Evolutionary conservation across 2,888 invertebrate genomes (phyloP).

Genomic region (Epistrophella euchroma): DNA sequence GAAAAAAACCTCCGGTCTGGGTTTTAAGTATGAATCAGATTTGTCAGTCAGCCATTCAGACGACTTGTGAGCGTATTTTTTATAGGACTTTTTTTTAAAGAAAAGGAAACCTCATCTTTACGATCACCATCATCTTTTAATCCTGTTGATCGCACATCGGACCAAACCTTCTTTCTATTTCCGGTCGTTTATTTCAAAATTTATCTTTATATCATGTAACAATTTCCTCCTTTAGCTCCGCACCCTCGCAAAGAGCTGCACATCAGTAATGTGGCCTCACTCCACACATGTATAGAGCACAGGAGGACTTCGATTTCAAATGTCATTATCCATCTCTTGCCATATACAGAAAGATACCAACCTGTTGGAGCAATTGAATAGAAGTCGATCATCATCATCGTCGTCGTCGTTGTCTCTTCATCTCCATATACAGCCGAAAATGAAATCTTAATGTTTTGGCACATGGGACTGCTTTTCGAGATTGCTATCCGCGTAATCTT

Average conservation of each 20-base stretch:
- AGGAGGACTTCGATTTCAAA: slow-evolving; percentile 28
- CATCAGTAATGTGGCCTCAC: slow-evolving; percentile 23
- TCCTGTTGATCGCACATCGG: slow-evolving; percentile 38
- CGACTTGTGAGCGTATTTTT: slow-evolving; percentile 21
- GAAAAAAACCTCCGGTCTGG: background rate
- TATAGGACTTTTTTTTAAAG: slow-evolving; percentile 15
- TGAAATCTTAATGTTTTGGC: slow-evolving; percentile 47
- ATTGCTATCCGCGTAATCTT: slow-evolving; percentile 50
- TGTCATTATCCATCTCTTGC: slow-evolving; percentile 31
- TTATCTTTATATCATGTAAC: slow-evolving; percentile 74
- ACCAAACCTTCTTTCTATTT: slow-evolving; percentile 73
- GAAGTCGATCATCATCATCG: slow-evolving; percentile 60
- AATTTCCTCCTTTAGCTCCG: slow-evolving; percentile 67
- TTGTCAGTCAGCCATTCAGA: slow-evolving; percentile 57
- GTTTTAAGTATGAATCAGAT: slow-evolving; percentile 44
- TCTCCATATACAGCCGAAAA: slow-evolving; percentile 51
- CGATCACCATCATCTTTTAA: slow-evolving; percentile 45
- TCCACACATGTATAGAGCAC: slow-evolving; percentile 22
- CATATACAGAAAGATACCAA: slow-evolving; percentile 14
- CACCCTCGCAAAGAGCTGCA: slow-evolving; percentile 37
- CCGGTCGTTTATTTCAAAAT: slow-evolving; percentile 74
- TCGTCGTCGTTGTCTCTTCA: slow-evolving; percentile 33
- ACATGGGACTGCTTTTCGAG: slow-evolving; percentile 53
- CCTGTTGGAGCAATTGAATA: slow-evolving; percentile 49
- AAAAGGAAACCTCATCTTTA: slow-evolving; percentile 43